These are phyloP conservation scores for Aselliscus stoliczkanus DNA, from an alignment of 2,797 vertebrate genomes.

Conservation along the genomic window DNA sequence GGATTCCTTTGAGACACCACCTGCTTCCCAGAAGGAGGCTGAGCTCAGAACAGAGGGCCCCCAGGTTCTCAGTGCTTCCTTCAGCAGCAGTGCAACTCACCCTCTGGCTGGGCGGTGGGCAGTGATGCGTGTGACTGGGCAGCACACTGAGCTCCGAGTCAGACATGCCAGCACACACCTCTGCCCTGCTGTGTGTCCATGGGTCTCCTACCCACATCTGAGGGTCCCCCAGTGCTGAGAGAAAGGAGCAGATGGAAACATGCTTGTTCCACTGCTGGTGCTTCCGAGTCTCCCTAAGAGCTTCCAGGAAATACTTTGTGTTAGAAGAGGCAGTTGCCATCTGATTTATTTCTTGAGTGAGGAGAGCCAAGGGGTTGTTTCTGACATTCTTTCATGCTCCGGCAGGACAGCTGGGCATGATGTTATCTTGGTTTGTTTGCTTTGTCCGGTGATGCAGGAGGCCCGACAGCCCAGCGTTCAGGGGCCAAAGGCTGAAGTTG, in stretches of 20 bases:
- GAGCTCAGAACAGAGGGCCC: background rate
- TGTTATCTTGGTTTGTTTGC: slow-evolving; percentile 38
- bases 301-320: slow-evolving; percentile 59
- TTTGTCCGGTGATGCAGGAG: slow-evolving; percentile 4
- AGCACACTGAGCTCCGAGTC: background rate
- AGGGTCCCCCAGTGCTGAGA: background rate
- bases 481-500: slow-evolving; percentile 6
- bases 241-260: slow-evolving; percentile 10
- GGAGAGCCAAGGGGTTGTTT: slow-evolving; percentile 45
- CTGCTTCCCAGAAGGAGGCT: background rate
- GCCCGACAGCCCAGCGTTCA: background rate
- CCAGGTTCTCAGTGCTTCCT: background rate
- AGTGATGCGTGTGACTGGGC: background rate
- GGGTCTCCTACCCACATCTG: slow-evolving; percentile 14
- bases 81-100: background rate
- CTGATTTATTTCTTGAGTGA: slow-evolving; percentile 46
- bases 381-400: slow-evolving; percentile 24
- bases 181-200: background rate
- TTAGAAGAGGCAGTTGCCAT: slow-evolving; percentile 26
- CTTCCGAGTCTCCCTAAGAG: slow-evolving; percentile 22
- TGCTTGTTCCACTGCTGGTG: background rate
- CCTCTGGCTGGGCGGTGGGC: background rate
- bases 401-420: slow-evolving; percentile 31
- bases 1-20: background rate
- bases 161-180: background rate